A percentile compares a stretch with the other conserved stretches of the same genome.
phyloP scores from a whole-genome alignment of 2,797 vertebrate genomes.

The Micromesistius poutassou region DNA sequence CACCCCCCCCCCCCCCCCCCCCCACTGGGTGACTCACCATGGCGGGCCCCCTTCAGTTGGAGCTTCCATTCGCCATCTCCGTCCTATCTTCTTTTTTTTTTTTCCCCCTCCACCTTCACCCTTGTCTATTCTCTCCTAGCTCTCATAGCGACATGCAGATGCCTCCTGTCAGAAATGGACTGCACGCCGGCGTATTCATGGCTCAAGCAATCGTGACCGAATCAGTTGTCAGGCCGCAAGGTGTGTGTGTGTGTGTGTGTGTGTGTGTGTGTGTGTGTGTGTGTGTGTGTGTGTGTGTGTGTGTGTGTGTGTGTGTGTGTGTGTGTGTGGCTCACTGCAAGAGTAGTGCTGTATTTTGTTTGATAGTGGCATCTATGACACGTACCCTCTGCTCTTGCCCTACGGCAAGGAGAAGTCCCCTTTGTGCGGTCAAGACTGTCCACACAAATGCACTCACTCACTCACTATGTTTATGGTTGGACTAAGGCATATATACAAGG shows the following conservation, averaged over 20 bases:
- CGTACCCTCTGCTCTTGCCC: not conserved
- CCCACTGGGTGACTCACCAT: slow-evolving; percentile 39
- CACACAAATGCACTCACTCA: not conserved
- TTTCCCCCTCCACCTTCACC: not conserved
- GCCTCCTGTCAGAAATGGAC: not conserved
- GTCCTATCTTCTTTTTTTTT: slow-evolving; percentile 11
- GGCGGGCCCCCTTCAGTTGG: slow-evolving; percentile 32
- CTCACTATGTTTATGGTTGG: too few relatives aligned
- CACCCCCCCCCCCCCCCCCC: slow-evolving; percentile 2
- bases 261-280: too few relatives aligned
- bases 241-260: not conserved
- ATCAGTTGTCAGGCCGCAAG: too few relatives aligned
- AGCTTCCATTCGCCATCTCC: slow-evolving; percentile 37
- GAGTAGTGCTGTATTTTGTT: not conserved
- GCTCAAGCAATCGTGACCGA: too few relatives aligned
- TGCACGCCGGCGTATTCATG: not conserved
- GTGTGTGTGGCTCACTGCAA: too few relatives aligned
- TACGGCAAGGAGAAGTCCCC: too few relatives aligned
- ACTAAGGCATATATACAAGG: too few relatives aligned
- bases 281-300: too few relatives aligned
- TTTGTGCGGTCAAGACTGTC: not conserved
- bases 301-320: too few relatives aligned
- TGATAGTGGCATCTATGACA: not conserved
- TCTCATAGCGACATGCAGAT: slow-evolving; percentile 8
- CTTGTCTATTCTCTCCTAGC: slow-evolving; percentile 10